Evolutionary conservation across 1,140 invertebrate species (phyloP).

Genomic region (Andricus grossulariae): DNA sequence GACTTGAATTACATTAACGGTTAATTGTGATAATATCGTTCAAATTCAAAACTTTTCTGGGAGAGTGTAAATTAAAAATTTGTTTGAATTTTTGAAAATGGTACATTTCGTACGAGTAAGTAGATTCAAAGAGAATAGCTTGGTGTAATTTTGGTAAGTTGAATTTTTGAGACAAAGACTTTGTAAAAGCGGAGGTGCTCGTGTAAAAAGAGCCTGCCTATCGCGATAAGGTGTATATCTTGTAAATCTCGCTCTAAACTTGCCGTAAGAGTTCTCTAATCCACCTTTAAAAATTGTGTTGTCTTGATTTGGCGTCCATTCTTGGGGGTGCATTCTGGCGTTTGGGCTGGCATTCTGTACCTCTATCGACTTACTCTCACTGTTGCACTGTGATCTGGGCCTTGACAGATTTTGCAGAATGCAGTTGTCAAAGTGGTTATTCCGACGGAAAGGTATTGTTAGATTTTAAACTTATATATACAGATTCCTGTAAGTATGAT

Average conservation of each 20-base stretch:
- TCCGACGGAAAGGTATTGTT: slow-evolving; percentile 92
- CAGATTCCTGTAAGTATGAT: slow-evolving; percentile 64
- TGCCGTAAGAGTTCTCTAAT: slow-evolving; percentile 58
- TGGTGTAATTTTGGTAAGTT: slow-evolving; percentile 1
- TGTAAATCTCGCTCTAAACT: slow-evolving; percentile 39
- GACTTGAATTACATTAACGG: too few relatives aligned
- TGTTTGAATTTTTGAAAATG: too few relatives aligned
- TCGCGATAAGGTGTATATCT: slow-evolving; percentile 5
- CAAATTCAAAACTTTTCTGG: too few relatives aligned
- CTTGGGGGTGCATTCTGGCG: slow-evolving; percentile 61
- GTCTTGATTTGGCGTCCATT: slow-evolving; percentile 66
- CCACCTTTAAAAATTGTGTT: slow-evolving; percentile 68
- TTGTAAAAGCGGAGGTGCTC: not conserved
- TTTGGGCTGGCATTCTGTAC: slow-evolving; percentile 56
- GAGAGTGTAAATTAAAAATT: too few relatives aligned
- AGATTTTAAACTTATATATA: slow-evolving; percentile 62
- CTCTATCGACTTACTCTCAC: slow-evolving; percentile 52
- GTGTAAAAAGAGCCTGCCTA: not conserved
- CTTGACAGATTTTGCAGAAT: slow-evolving; percentile 86
- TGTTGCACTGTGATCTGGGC: slow-evolving; percentile 58
- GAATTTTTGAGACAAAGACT: not conserved
- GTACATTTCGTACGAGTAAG: not conserved
- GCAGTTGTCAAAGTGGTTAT: slow-evolving; percentile 98
- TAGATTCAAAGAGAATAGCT: not conserved
- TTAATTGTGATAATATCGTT: too few relatives aligned